Percentiles rank a stretch among this genome's conserved stretches.
Conservation (phyloP, 1,140 invertebrate species). For the Solenopsis fugax region DNA sequence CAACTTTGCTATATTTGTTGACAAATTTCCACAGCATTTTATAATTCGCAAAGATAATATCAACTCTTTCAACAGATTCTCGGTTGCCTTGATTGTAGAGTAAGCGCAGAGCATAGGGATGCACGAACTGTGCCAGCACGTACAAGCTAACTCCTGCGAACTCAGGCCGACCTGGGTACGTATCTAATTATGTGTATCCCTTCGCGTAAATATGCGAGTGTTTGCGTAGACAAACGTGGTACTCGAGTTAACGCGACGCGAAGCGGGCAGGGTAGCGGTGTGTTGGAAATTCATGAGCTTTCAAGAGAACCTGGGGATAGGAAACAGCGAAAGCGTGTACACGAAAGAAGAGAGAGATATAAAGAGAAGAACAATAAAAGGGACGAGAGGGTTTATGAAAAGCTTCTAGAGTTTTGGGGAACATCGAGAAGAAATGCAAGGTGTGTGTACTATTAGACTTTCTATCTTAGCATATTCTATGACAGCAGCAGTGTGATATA, state of each 20-base stretch:
- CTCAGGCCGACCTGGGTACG: conserved; percentile 13
- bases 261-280: conserved; percentile 61
- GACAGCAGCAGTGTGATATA: not conserved
- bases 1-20: not conserved
- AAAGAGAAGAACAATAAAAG: not conserved
- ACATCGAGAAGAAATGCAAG: conserved; percentile 24
- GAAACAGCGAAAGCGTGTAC: conserved; percentile 52
- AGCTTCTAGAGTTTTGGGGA: conserved; percentile 44
- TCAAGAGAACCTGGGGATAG: conserved; percentile 59
- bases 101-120: conserved; percentile 5
- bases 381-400: not conserved
- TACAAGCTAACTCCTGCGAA: conserved; percentile 35
- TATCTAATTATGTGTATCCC: conserved; percentile 68
- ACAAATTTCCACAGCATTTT: conserved; percentile 3
- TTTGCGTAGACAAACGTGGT: conserved; percentile 53
- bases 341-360: not conserved
- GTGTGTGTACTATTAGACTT: conserved; percentile 26
- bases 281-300: conserved; percentile 80
- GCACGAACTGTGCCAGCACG: conserved; percentile 13
- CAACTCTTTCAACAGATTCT: conserved; percentile 11
- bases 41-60: not conserved
- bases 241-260: conserved; percentile 49
- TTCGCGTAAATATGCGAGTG: conserved; percentile 60
- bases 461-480: not conserved
- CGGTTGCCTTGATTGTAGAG: not conserved